phyloP scores from a whole-genome alignment of 2,113 vertebrate genomes.

The Urocitellus parryii region DNA sequence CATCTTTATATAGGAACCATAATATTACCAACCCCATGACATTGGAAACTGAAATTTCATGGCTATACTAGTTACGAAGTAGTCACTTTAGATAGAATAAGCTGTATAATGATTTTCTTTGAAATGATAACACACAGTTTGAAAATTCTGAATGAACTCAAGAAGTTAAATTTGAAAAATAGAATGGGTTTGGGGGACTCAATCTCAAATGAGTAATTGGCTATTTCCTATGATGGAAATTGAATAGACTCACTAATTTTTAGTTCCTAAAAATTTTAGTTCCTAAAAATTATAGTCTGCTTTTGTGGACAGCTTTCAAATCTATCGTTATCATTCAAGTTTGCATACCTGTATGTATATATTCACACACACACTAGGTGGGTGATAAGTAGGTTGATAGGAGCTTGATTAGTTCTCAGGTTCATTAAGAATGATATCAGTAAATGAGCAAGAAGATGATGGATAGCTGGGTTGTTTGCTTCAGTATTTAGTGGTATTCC shows the following conservation, averaged over 20 bases:
- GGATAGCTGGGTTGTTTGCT: not conserved
- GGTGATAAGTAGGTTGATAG: not conserved
- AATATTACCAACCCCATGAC: not conserved
- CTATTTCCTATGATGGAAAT: not conserved
- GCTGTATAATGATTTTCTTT: constrained; percentile 49
- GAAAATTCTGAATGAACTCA: constrained; percentile 55
- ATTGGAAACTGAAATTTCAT: constrained; percentile 16
- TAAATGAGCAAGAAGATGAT: not conserved
- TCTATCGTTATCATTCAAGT: not conserved
- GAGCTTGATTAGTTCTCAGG: constrained; percentile 50
- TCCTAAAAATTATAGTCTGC: constrained; percentile 22
- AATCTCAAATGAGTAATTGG: not conserved
- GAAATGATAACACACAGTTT: constrained; percentile 30
- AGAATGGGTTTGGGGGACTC: not conserved
- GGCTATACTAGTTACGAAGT: constrained; percentile 30
- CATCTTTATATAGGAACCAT: not conserved
- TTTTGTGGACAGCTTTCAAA: constrained; percentile 47
- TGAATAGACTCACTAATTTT: not conserved
- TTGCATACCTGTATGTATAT: not conserved
- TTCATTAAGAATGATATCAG: not conserved
- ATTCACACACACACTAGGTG: not conserved
- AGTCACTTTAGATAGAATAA: not conserved
- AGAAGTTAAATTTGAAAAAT: constrained; percentile 43
- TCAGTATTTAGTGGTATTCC: constrained; percentile 47
- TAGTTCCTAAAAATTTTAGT: constrained; percentile 24